Evolutionary conservation across 2,113 vertebrate genomes (phyloP).

Genomic region (Amia ocellicauda): DNA sequence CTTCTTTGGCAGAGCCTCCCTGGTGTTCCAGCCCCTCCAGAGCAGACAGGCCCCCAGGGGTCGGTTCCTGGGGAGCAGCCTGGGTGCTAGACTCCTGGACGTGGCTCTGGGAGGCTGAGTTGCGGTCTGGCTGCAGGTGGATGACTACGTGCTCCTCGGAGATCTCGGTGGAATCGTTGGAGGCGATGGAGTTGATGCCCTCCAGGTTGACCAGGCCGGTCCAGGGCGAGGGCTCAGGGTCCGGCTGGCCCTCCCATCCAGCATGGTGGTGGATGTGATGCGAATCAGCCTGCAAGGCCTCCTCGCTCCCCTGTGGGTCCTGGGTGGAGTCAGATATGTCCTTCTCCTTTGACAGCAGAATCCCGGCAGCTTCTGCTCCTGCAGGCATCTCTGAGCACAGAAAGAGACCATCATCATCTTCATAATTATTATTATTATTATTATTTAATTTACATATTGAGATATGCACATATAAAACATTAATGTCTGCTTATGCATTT

Average conservation of each 20-base stretch:
- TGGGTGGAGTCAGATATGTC: constrained; percentile 29
- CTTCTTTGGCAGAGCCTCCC: constrained; percentile 54
- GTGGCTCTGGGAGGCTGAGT: constrained; percentile 36
- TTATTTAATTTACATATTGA: too few relatives aligned
- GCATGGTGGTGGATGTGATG: neutral
- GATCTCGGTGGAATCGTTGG: constrained; percentile 59
- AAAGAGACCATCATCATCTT: neutral
- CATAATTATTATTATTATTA: too few relatives aligned
- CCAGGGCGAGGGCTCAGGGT: constrained; percentile 48
- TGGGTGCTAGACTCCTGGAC: constrained; percentile 27
- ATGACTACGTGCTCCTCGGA: constrained; percentile 64
- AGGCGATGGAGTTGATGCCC: constrained; percentile 39
- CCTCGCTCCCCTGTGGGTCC: constrained; percentile 1
- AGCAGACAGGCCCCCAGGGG: constrained; percentile 21
- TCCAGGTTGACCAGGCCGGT: constrained; percentile 49
- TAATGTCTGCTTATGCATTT: too few relatives aligned
- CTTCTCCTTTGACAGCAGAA: constrained; percentile 33
- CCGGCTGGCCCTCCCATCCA: neutral
- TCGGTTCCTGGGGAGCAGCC: constrained; percentile 12
- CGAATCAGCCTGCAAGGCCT: constrained; percentile 23
- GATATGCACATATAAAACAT: too few relatives aligned
- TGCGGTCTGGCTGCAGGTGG: constrained; percentile 41
- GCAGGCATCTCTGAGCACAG: constrained; percentile 5
- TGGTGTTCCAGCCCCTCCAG: constrained; percentile 40
- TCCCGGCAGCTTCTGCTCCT: constrained; percentile 32